Conservation (phyloP, 2,113 vertebrate species). For the mouse (Mus musculus) region DNA sequence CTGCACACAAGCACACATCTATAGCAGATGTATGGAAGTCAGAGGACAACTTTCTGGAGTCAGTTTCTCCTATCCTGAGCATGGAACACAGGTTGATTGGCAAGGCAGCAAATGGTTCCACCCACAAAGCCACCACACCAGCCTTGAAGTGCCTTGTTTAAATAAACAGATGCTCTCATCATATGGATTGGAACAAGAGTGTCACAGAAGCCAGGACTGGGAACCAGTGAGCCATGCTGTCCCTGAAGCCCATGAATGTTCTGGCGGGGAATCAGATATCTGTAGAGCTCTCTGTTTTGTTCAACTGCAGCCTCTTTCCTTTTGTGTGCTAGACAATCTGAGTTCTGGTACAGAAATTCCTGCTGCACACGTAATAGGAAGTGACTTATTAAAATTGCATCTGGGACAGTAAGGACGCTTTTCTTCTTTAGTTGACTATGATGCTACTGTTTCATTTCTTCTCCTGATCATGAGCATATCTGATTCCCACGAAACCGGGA, state of each 20-base stretch:
- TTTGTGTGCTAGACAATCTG: background rate
- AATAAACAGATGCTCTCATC: background rate
- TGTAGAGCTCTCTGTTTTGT: background rate
- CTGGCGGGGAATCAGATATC: background rate
- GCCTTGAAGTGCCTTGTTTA: constrained; percentile 20
- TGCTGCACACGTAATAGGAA: background rate
- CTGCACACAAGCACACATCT: background rate
- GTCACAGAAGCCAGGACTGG: background rate
- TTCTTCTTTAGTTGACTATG: background rate
- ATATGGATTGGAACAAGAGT: background rate
- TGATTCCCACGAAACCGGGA: background rate
- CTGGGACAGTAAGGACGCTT: background rate
- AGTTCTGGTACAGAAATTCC: background rate
- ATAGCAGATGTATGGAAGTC: background rate
- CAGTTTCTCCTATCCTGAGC: background rate
- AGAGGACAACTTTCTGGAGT: background rate
- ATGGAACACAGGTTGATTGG: background rate
- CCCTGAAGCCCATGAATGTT: background rate
- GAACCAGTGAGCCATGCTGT: background rate
- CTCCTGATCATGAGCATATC: background rate
- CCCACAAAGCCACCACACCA: background rate
- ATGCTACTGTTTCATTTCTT: constrained; percentile 10
- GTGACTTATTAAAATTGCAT: background rate
- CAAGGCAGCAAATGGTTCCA: background rate
- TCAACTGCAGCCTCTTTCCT: background rate